Base-by-base conservation (phyloP, 1,140 invertebrate species). In the Lepidotrigona ventralis region DNA sequence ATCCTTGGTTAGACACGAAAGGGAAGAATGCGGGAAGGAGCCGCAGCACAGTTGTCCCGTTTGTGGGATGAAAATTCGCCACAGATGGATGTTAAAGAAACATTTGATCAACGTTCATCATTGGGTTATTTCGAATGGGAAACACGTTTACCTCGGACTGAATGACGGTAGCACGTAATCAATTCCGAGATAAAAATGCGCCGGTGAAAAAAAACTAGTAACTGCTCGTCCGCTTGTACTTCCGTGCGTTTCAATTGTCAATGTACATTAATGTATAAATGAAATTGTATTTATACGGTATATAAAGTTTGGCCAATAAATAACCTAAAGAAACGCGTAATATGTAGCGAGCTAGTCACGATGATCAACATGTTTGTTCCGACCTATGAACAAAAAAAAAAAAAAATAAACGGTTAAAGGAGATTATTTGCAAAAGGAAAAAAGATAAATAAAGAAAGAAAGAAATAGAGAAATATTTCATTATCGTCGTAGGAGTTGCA, bases 1-100 rank as follows among this genome's bases (percentile, higher is more conserved):
- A 46, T 95, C 95, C 2, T 88, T 95, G 73, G 89, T 93, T 54
- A 92, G 94, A 29, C 95, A 95, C 85, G 90, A 93, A 81, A 91
- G 93, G 23, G 95, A 95, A 77, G 95, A 95, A 69, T 95, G 95
- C 74, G 93, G 93, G 1, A 91, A 93, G 81, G 91, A 88, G 39
- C 94, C 93, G 8, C 93, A 94, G 51, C 91, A 93, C 69, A 68
- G 80, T 79, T 95, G 94, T 79, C 88, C 90, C 19, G 68, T 93
- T 51, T 94, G 93, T 74, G 90, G 91, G 53, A 66, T 85, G 8
- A 91, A 81, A 71, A 93, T 94, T 53, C 90, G 93, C 33, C 93
- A 93, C 85, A 93, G 92, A 51, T 94, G 93, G 93, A 90, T 92
- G 87, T 80, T 94, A 58, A 94, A 93, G 79, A 92, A 92, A 70